Conservation (phyloP, 2,888 invertebrate species). For the Aromia moschata region DNA sequence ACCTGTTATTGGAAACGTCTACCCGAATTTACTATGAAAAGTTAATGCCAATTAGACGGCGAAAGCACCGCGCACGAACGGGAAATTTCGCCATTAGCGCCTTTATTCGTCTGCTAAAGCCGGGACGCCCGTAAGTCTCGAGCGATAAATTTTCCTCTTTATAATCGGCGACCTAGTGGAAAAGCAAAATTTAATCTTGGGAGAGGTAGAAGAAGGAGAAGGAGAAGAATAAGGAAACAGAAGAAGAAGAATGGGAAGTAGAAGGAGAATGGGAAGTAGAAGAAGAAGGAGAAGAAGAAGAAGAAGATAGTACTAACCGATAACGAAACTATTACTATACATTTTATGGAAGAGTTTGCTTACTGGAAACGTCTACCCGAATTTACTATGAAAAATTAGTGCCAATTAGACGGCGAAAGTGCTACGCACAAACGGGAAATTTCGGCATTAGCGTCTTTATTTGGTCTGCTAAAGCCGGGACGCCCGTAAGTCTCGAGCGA, state of each 20-base stretch:
- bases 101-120: slow-evolving; percentile 31
- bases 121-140: not conserved
- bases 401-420: slow-evolving; percentile 37
- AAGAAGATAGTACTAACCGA: no score
- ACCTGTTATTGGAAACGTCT: slow-evolving; percentile 46
- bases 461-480: slow-evolving; percentile 2
- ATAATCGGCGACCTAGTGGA: not conserved
- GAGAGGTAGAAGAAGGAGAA: no score
- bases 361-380: slow-evolving; percentile 46
- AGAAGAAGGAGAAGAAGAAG: no score
- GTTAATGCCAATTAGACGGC: slow-evolving; percentile 43
- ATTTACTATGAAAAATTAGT: slow-evolving; percentile 48
- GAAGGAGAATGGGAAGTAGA: no score
- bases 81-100: slow-evolving; percentile 45
- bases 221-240: no score
- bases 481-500: not conserved
- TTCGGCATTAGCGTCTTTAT: slow-evolving; percentile 45
- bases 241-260: no score
- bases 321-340: no score
- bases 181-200: not conserved
- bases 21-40: slow-evolving; percentile 46
- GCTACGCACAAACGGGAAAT: slow-evolving; percentile 41
- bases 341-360: no score
- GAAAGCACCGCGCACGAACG: slow-evolving; percentile 36
- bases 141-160: not conserved